Base-by-base conservation (phyloP, 92 coral and sea anemone species). In the Nematostella vectensis region DNA sequence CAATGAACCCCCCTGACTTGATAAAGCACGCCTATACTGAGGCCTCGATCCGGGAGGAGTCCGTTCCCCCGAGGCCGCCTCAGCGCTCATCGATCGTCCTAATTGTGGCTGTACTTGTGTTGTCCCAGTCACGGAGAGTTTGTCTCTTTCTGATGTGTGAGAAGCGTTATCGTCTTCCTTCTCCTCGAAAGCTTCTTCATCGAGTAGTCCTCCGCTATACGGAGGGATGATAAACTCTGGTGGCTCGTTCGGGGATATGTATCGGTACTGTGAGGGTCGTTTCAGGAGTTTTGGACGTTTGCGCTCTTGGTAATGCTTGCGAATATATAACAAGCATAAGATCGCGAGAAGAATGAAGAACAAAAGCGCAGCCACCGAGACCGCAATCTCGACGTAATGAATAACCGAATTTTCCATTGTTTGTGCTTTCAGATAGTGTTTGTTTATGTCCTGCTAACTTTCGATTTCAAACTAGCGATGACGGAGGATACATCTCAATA, bases 221-320 rank as follows among this genome's bases (percentile, higher is more conserved):
- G 95, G 88, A 4, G 95, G 94, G 36, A 85, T 85, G 0, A 72
- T 55, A 54, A 85, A 85, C 10, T 66, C 68, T 26, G 95, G 88
- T 10, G 88, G 79, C 9, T 80, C 77, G 31, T 57, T 57, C 0
- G 95, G 70, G 28, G 84, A 25, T 16, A 85, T 84, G 65, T 36
- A 75, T 0, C 81, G 60, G 48, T 81, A 78, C 21, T 70, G 74
- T 8, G 76, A 55, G 21, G 52, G 57, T 36, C 56, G 55, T 3
- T 53, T 40, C 17, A 29, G 12, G 2, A 16, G 53, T 30, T 1
- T 54, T 28, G 45, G 57, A 8, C 20, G 67, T n/a, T 29, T 42
- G 3, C 25, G 11, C 17, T 49, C 27, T 11, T 59, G 11, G 3
- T 55, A 16, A 25, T 82, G 58, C 43, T 62, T 58, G 42, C 48